Percentiles rank a stretch among this genome's conserved stretches.
Evolutionary conservation across 1,140 invertebrate species (phyloP).

Genomic region (Riptortus pedestris): DNA sequence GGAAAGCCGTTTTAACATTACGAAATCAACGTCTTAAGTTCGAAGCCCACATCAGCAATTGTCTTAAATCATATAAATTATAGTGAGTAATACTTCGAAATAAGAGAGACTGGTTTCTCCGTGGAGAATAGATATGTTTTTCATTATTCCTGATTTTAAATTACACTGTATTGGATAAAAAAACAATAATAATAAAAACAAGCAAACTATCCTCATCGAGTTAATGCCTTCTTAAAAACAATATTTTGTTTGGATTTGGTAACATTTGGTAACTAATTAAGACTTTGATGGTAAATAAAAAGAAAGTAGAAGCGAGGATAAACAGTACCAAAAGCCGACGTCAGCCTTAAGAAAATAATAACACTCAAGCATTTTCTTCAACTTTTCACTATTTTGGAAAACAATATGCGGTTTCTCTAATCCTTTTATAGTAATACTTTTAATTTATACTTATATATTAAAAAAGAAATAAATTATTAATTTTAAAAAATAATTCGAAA

Average conservation of each 20-base stretch:
- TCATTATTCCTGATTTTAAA: neutral
- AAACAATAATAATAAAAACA: no score
- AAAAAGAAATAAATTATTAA: neutral
- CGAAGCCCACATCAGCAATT: conserved; percentile 1
- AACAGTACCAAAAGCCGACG: no score
- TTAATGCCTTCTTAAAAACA: no score
- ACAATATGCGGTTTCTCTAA: no score
- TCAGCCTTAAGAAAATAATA: neutral
- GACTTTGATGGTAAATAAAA: no score
- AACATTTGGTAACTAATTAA: neutral
- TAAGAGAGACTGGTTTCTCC: conserved; percentile 11
- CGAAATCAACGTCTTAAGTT: no score
- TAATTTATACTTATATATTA: neutral
- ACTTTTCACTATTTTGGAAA: neutral
- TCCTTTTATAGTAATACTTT: no score
- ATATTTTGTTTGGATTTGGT: neutral
- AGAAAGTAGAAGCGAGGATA: neutral
- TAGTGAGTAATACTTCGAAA: conserved; percentile 5
- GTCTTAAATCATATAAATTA: neutral
- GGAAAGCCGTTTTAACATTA: no score
- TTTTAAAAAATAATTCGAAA: neutral
- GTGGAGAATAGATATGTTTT: neutral
- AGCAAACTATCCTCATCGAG: no score
- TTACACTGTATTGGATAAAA: no score
- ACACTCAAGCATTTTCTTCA: neutral